These are phyloP conservation scores for Aphaenogaster ashmeadi DNA, from an alignment of 1,140 invertebrate genomes.

Conservation along the genomic window DNA sequence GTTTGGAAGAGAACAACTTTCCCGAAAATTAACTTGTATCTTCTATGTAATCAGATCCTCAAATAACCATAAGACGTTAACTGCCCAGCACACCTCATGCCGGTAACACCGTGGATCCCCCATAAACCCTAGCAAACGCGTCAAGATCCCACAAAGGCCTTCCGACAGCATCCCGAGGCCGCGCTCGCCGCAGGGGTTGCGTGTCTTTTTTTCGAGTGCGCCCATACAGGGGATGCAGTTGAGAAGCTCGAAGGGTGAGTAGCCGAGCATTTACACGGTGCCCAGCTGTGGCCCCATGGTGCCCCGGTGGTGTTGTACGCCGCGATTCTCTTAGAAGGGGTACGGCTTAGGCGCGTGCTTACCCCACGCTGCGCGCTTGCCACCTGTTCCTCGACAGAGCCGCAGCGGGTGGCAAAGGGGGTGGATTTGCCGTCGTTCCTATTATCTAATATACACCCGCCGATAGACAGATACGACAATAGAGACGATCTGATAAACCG, in stretches of 20 bases:
- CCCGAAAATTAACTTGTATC: neutral
- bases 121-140: conserved; percentile 15
- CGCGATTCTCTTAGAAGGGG: conserved; percentile 74
- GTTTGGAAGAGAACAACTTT: neutral
- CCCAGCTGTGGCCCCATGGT: conserved; percentile 81
- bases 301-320: conserved; percentile 65
- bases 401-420: conserved; percentile 40
- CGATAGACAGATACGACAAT: conserved; percentile 45
- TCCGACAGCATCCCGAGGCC: conserved; percentile 14
- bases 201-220: conserved; percentile 78
- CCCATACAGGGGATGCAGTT: conserved; percentile 61
- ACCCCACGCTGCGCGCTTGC: conserved; percentile 80
- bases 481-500: conserved; percentile 44
- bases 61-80: conserved; percentile 27
- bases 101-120: neutral
- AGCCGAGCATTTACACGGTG: conserved; percentile 68
- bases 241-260: conserved; percentile 57
- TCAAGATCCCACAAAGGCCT: conserved; percentile 54
- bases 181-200: conserved; percentile 66
- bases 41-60: neutral
- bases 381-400: conserved; percentile 80
- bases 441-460: conserved; percentile 56
- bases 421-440: conserved; percentile 48
- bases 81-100: neutral
- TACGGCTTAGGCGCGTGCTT: conserved; percentile 80